Base-by-base conservation (phyloP, 2,797 vertebrate genomes). In the Sebastes matsubarae region DNA sequence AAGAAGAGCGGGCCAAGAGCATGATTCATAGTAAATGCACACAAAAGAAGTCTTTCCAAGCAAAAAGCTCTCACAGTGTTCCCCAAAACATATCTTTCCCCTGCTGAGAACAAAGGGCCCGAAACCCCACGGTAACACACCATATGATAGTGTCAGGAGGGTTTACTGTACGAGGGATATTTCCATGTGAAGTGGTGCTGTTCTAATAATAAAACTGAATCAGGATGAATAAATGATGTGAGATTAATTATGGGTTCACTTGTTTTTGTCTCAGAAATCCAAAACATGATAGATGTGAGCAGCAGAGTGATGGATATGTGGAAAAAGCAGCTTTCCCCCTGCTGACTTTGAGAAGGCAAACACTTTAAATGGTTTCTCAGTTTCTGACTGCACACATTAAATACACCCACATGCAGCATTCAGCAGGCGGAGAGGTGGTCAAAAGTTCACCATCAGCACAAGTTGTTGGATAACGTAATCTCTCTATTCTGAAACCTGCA, bases 51-150 rank as follows among this genome's bases (percentile, higher is more conserved):
- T 80, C 68, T 77, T 61, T 75, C 78, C 59, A 66, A 64, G 63
- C 64, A 88, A 88, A 93, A 91, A 82, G 76, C 79, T 76, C 72
- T 76, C 38, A 54, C 72, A 79, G 57, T 32, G 34, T 68, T 67
- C 36, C 60, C 50, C 36, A 13, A 66, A 82, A 75, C 78, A 27
- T 7, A 46, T 64, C 38, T 80, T 67, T 22, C 46, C 46, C 42
- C 58, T 77, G 58, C 80, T 79, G 24, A 80, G 60, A 77, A 79
- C 46, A 82, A 29, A 68, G 75, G 64, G 12, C 63, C 65, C 27
- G 38, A 60, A 78, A 29, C 18, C 20, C 57, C 12, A 9, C 52
- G 66, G 24, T 55, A 64, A 67, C 71, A n/a, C 81, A 42, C 52
- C 10, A 14, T 46, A 60, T 20, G 55, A 32, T 46, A 30, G 66